These are phyloP conservation scores for Rotaria macrura DNA, from an alignment of 2,888 invertebrate species.

Conservation along the genomic window DNA sequence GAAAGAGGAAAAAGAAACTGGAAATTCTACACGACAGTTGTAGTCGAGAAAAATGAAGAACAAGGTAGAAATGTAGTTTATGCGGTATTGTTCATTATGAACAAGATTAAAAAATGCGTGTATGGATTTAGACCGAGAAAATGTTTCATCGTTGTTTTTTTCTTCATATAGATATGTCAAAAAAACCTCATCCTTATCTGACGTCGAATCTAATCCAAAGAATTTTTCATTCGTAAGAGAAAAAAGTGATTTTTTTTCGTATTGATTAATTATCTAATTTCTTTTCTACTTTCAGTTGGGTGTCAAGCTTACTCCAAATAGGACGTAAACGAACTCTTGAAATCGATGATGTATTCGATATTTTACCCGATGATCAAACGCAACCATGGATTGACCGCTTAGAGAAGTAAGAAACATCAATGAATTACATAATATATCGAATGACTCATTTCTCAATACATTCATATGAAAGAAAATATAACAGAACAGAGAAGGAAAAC, in stretches of 20 bases:
- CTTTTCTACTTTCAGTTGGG: constrained; percentile 25
- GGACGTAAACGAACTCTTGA: constrained; percentile 25
- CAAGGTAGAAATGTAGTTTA: too few relatives aligned
- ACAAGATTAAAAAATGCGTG: too few relatives aligned
- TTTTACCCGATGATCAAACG: constrained; percentile 21
- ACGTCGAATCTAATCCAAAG: background rate
- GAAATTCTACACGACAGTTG: background rate
- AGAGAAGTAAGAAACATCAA: background rate
- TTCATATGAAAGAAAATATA: background rate
- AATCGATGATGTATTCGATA: constrained; percentile 25
- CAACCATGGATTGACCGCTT: constrained; percentile 23
- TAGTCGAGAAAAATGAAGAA: background rate
- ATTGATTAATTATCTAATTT: background rate
- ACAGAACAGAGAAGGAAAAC: background rate
- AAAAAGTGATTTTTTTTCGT: background rate
- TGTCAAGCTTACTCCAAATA: constrained; percentile 22
- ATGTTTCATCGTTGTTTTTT: background rate
- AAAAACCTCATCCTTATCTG: background rate
- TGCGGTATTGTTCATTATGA: too few relatives aligned
- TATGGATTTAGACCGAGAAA: background rate
- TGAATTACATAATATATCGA: background rate
- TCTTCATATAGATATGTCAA: background rate
- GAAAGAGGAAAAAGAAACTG: background rate
- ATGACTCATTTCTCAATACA: background rate
- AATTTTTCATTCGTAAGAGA: background rate